A percentile compares a stretch with the other conserved stretches of the same genome.
Conservation (phyloP, 2,888 invertebrate species). For the Lycocerus yunnanus region DNA sequence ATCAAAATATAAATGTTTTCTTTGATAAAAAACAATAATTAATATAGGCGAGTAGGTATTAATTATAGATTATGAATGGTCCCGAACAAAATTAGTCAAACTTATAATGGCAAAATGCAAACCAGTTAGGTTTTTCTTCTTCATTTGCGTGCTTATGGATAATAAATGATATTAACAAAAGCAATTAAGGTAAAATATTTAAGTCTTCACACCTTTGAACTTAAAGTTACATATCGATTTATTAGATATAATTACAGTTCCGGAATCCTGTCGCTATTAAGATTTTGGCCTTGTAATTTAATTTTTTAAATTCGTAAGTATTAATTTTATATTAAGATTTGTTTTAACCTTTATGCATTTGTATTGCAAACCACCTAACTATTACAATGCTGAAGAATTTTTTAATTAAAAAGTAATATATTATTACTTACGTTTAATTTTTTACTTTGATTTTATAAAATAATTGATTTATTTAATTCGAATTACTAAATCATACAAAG, state of each 20-base stretch:
- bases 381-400: background rate
- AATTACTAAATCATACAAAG: background rate
- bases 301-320: background rate
- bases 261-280: constrained; percentile 21
- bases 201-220: constrained; percentile 20
- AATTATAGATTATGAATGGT: background rate
- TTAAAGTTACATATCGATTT: constrained; percentile 16
- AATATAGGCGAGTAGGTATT: background rate
- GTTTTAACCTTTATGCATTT: background rate
- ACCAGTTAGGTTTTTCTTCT: constrained; percentile 1
- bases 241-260: constrained; percentile 21
- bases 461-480: background rate
- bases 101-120: background rate
- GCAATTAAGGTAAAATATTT: constrained; percentile 15
- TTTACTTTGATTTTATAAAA: background rate
- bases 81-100: background rate
- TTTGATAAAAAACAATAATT: background rate
- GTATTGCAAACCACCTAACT: background rate
- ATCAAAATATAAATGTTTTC: background rate
- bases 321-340: background rate
- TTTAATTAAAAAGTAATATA: background rate
- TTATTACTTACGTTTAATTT: background rate
- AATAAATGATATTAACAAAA: constrained; percentile 7
- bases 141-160: constrained; percentile 5
- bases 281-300: constrained; percentile 21